These are phyloP conservation scores for Chaetodon trifasciatus DNA, from an alignment of 2,797 vertebrate genomes.

Conservation along the genomic window DNA sequence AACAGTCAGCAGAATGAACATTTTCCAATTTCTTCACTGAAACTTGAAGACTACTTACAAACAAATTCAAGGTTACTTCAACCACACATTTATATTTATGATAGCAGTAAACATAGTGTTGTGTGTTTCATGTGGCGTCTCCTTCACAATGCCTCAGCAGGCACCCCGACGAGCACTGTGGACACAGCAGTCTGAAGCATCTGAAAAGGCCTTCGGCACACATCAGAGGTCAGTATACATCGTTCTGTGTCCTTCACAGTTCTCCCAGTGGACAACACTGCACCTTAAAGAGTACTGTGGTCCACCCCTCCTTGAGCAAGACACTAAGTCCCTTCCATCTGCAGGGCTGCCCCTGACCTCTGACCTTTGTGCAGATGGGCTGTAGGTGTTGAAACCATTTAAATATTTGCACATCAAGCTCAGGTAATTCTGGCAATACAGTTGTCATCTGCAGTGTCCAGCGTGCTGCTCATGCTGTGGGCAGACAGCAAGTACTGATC, in stretches of 20 bases:
- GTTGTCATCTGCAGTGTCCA: slow-evolving; percentile 82
- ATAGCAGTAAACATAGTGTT: slow-evolving; percentile 17
- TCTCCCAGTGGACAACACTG: slow-evolving; percentile 3
- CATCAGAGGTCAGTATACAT: slow-evolving; percentile 10
- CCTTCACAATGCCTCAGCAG: slow-evolving; percentile 42
- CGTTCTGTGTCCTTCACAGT: slow-evolving; percentile 29
- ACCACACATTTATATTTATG: slow-evolving; percentile 33
- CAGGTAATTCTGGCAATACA: slow-evolving; percentile 76
- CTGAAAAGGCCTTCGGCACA: slow-evolving; percentile 36
- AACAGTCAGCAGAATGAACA: slow-evolving; percentile 23
- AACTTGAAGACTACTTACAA: slow-evolving; percentile 30
- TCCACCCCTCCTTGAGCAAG: slow-evolving; percentile 27
- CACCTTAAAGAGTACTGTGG: slow-evolving; percentile 3
- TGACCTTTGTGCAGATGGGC: slow-evolving; percentile 29
- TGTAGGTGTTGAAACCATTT: not conserved
- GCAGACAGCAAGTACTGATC: slow-evolving; percentile 80
- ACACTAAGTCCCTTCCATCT: slow-evolving; percentile 29
- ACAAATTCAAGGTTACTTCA: slow-evolving; percentile 40
- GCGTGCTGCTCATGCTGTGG: slow-evolving; percentile 84
- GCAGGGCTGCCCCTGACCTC: slow-evolving; percentile 19
- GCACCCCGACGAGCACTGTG: slow-evolving; percentile 36
- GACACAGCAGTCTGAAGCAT: slow-evolving; percentile 32
- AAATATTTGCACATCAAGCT: not conserved
- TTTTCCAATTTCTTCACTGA: slow-evolving; percentile 19
- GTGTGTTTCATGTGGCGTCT: slow-evolving; percentile 15